Base-by-base conservation (phyloP, 1,140 invertebrate genomes). In the Eufriesea mexicana region DNA sequence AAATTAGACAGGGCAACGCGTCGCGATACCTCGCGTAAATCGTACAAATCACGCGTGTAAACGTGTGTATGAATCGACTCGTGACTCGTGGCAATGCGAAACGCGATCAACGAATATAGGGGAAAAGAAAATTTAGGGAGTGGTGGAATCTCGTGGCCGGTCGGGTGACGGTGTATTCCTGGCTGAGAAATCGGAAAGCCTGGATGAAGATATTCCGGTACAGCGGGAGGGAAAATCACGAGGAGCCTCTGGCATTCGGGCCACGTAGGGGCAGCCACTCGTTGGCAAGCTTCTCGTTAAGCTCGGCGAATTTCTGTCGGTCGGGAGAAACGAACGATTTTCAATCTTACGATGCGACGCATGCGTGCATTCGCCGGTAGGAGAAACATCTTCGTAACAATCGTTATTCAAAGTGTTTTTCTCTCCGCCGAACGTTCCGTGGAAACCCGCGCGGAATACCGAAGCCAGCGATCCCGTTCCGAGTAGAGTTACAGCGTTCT, bases 231-330 rank as follows among this genome's bases (percentile, higher is more conserved):
- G 51, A 66, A 75, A 81, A 67, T 81, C 79, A 67, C 51, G 72
- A 66, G 61, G 5, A 20, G 16, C 61, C 2, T 81, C 23, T n/a
- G 51, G 54, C 6, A 82, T 82, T 82, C 79, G 25, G 5, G 62
- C 79, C 79, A 82, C 79, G 79, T 82, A 82, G 73, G 51, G 49
- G 14, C 79, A 82, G 62, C 73, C 62, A 67, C 79, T 76, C 62
- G 79, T 54, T 68, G 79, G 72, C 57, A 59, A 68, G 79, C 54
- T 76, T 82, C 79, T 82, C 79, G 79, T 82, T 82, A 82, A 76
- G 73, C 73, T 51, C 62, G 61, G 55, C 54, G 73, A 76, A 82
- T 76, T 76, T 80, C 78, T 14, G 42, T 68, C 47, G 64, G 61
- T 23, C 28, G 6, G 14, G 28, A 47, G 66, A 54, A 73, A 55